These are phyloP conservation scores for Papilio machaon DNA, from an alignment of 1,140 invertebrate genomes.

Conservation along the genomic window DNA sequence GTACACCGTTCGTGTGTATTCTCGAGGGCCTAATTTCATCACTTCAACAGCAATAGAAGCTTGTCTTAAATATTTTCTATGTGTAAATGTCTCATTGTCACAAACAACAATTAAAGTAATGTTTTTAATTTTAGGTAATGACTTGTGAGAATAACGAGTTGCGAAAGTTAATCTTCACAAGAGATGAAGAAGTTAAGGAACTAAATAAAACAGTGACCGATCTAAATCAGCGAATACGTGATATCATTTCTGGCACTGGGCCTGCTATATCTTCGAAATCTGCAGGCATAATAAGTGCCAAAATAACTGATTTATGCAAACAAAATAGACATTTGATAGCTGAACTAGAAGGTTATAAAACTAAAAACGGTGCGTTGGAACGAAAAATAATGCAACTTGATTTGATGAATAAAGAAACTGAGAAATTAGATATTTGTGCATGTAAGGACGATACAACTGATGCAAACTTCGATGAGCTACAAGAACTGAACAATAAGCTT, in stretches of 20 bases:
- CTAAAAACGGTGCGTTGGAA: constrained; percentile 78
- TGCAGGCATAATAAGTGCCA: constrained; percentile 79
- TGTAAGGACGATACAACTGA: constrained; percentile 68
- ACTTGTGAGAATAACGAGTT: constrained; percentile 74
- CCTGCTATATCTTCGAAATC: constrained; percentile 79
- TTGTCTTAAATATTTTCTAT: too few relatives aligned
- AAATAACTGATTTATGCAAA: constrained; percentile 83
- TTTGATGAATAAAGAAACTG: constrained; percentile 64
- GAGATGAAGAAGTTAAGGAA: constrained; percentile 80
- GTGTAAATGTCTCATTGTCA: too few relatives aligned
- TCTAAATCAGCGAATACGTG: constrained; percentile 82
- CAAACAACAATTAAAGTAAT: neutral
- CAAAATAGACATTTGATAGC: constrained; percentile 82
- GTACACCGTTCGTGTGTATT: too few relatives aligned
- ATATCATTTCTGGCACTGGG: constrained; percentile 80
- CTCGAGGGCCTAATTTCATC: too few relatives aligned
- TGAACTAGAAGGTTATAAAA: constrained; percentile 81
- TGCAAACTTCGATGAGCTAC: constrained; percentile 76
- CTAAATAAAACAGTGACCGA: constrained; percentile 78
- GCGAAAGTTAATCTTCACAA: constrained; percentile 75
- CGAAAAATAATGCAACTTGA: constrained; percentile 73
- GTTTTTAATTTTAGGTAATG: constrained; percentile 58
- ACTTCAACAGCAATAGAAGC: too few relatives aligned
- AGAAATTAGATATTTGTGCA: constrained; percentile 63
- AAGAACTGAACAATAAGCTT: constrained; percentile 84